Percentiles rank a stretch among this genome's conserved stretches.
phyloP scores from a whole-genome alignment of 2,888 invertebrate species.

The Acronicta psi region DNA sequence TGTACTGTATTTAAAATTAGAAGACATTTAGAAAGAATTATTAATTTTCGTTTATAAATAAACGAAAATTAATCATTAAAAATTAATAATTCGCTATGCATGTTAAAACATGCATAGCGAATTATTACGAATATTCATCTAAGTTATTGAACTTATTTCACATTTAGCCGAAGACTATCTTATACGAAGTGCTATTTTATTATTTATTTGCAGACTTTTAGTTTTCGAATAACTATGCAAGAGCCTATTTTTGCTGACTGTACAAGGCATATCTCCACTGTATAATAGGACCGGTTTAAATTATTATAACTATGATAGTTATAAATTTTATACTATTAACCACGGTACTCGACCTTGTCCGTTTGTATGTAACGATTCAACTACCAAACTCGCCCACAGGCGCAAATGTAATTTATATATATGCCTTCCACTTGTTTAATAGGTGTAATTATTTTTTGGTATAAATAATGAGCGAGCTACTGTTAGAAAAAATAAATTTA shows the following conservation, averaged over 20 bases:
- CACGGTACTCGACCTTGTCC: slow-evolving; percentile 72
- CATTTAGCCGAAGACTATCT: too few relatives aligned
- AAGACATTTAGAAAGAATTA: too few relatives aligned
- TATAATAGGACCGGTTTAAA: slow-evolving; percentile 64
- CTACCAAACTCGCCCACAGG: slow-evolving; percentile 65
- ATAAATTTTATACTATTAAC: slow-evolving; percentile 72
- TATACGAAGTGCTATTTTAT: too few relatives aligned
- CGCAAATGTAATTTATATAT: slow-evolving; percentile 68
- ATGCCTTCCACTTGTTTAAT: slow-evolving; percentile 54
- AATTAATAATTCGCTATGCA: too few relatives aligned
- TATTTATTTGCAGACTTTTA: background rate
- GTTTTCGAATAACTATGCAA: slow-evolving; percentile 9
- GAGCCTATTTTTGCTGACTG: slow-evolving; percentile 24
- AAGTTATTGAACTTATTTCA: too few relatives aligned
- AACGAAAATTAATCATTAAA: too few relatives aligned
- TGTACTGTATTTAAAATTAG: too few relatives aligned
- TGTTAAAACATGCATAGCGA: too few relatives aligned
- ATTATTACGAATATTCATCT: too few relatives aligned
- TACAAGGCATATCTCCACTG: slow-evolving; percentile 46
- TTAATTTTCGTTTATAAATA: too few relatives aligned
- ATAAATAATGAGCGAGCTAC: slow-evolving; percentile 32
- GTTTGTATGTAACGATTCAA: slow-evolving; percentile 61
- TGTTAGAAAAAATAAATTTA: slow-evolving; percentile 8
- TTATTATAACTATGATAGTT: slow-evolving; percentile 75
- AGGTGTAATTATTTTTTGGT: slow-evolving; percentile 42